Evolutionary conservation across 2,797 vertebrate genomes (phyloP).

Genomic region (Sandelia bainsii): DNA sequence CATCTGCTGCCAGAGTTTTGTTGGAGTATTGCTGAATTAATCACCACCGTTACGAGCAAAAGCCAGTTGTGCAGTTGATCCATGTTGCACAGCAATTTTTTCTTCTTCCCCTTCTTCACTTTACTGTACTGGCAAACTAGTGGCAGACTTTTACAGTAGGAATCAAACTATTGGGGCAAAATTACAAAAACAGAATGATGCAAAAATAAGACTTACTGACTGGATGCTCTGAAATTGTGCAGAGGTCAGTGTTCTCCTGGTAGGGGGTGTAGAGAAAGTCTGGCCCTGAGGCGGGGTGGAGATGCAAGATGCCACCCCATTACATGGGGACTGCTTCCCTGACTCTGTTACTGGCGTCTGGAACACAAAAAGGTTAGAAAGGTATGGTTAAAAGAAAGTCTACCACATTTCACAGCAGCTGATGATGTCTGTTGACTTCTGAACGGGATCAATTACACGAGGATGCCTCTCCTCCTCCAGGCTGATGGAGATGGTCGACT

Average conservation of each 20-base stretch:
- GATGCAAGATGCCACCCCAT: conserved; percentile 62
- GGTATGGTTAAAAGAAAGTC: not conserved
- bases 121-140: too few relatives aligned
- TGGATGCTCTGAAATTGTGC: conserved; percentile 89
- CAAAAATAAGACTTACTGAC: conserved; percentile 84
- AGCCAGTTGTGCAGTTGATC: too few relatives aligned
- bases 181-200: too few relatives aligned
- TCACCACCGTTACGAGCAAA: too few relatives aligned
- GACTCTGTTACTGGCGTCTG: conserved; percentile 72
- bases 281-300: conserved; percentile 73
- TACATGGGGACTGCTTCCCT: conserved; percentile 83
- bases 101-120: too few relatives aligned
- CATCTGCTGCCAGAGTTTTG: too few relatives aligned
- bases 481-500: conserved; percentile 55
- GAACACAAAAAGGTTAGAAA: not conserved
- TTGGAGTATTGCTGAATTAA: too few relatives aligned
- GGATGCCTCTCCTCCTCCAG: conserved; percentile 65
- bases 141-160: too few relatives aligned
- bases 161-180: too few relatives aligned
- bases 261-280: conserved; percentile 86
- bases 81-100: too few relatives aligned
- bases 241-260: conserved; percentile 80
- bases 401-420: not conserved
- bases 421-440: not conserved
- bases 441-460: conserved; percentile 31